Percentiles rank a stretch among this genome's conserved stretches.
These are phyloP conservation scores for Dinoponera quadriceps DNA, from an alignment of 1,140 invertebrate species.

Conservation along the genomic window DNA sequence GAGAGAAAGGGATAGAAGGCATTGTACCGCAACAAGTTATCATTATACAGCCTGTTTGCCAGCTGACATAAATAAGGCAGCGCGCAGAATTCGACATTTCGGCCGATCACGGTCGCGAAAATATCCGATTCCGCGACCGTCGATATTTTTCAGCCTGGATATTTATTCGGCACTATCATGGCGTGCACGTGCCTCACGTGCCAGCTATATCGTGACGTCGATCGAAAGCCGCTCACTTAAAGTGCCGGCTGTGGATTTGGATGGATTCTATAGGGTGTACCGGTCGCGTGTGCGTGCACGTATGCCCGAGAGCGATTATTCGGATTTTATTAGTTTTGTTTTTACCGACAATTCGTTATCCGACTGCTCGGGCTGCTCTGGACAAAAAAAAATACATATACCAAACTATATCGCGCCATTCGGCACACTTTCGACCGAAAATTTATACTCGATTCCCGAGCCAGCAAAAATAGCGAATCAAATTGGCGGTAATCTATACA, in stretches of 20 bases:
- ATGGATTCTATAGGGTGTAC: conserved; percentile 11
- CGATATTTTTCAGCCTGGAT: conserved; percentile 43
- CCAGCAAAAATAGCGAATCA: too few relatives aligned
- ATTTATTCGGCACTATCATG: conserved; percentile 54
- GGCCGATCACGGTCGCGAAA: conserved; percentile 19
- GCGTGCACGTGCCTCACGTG: conserved; percentile 50
- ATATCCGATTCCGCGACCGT: conserved; percentile 37
- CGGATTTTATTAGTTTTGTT: background rate
- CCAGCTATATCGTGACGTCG: conserved; percentile 43
- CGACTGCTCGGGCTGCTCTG: background rate
- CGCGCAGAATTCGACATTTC: conserved; percentile 28
- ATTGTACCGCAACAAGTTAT: conserved; percentile 3
- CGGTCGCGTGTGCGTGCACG: background rate
- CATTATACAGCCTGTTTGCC: conserved; percentile 20
- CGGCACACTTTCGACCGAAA: too few relatives aligned
- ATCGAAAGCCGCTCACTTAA: conserved; percentile 40
- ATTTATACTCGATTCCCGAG: too few relatives aligned
- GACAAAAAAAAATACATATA: background rate
- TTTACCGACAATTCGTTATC: background rate
- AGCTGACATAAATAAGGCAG: conserved; percentile 11
- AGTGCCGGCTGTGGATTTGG: conserved; percentile 35
- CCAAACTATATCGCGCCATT: too few relatives aligned
- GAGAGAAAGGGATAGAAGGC: too few relatives aligned
- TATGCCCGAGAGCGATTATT: background rate
- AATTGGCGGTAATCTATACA: too few relatives aligned